Conservation (phyloP, 2,113 vertebrate species). For the Alectura lathami region DNA sequence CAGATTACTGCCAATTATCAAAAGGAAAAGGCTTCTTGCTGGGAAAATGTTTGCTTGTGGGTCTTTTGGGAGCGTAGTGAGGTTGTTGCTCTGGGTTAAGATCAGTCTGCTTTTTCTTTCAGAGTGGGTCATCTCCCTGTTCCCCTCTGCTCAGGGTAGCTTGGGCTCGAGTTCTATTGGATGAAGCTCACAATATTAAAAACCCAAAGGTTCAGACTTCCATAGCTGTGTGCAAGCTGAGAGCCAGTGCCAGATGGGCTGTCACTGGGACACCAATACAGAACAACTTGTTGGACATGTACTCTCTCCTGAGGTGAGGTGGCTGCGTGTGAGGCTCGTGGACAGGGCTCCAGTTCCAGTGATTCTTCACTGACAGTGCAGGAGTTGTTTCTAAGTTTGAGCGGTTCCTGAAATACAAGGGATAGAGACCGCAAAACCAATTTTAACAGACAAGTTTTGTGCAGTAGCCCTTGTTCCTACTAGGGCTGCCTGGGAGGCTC, state of each 20-base stretch:
- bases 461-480: background rate
- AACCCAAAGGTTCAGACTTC: constrained; percentile 93
- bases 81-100: background rate
- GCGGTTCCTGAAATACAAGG: background rate
- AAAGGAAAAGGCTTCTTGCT: background rate
- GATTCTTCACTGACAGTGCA: background rate
- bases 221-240: constrained; percentile 88
- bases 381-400: background rate
- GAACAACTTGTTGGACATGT: constrained; percentile 97
- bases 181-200: constrained; percentile 95
- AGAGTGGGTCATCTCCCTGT: constrained; percentile 58
- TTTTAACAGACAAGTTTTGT: background rate
- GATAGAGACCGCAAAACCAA: background rate
- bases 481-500: background rate
- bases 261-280: constrained; percentile 96
- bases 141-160: constrained; percentile 81
- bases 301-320: constrained; percentile 91
- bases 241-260: constrained; percentile 88
- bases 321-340: accelerated
- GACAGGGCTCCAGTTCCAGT: background rate
- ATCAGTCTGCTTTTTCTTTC: constrained; percentile 22
- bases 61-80: background rate
- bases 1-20: background rate
- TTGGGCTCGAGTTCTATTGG: constrained; percentile 91
- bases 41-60: background rate